Conservation (phyloP, 2,888 invertebrate genomes). For the Eustalomyia histrio region DNA sequence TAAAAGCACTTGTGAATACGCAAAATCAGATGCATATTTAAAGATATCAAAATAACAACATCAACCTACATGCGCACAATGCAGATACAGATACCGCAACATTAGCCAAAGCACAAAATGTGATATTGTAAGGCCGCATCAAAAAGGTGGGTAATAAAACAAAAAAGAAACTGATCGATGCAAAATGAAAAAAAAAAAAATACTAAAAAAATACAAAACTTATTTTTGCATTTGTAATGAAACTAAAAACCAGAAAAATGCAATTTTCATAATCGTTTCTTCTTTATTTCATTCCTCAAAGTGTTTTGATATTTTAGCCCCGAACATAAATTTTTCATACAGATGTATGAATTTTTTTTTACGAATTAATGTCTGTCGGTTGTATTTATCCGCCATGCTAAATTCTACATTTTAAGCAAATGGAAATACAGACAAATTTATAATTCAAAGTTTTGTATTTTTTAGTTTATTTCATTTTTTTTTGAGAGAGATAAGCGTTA, state of each 20-base stretch:
- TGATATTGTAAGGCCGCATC: constrained; percentile 22
- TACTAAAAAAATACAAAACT: constrained; percentile 3
- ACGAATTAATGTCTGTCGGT: constrained; percentile 39
- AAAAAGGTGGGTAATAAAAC: constrained; percentile 22
- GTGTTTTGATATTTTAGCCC: constrained; percentile 34
- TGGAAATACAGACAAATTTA: constrained; percentile 55
- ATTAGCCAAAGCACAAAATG: constrained; percentile 25
- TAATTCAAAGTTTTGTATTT: constrained; percentile 7
- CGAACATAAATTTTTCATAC: constrained; percentile 34
- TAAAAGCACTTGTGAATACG: constrained; percentile 59
- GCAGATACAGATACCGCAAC: constrained; percentile 21
- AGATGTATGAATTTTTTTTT: constrained; percentile 25
- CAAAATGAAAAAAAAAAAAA: background rate
- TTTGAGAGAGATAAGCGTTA: constrained; percentile 55
- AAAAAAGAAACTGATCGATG: constrained; percentile 8
- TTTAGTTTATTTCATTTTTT: constrained; percentile 22
- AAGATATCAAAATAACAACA: constrained; percentile 33
- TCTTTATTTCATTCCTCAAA: constrained; percentile 59
- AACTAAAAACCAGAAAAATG: constrained; percentile 77
- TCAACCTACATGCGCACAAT: constrained; percentile 16
- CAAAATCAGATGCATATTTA: constrained; percentile 50
- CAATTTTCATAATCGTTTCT: constrained; percentile 70
- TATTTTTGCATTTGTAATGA: constrained; percentile 78
- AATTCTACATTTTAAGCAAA: constrained; percentile 51
- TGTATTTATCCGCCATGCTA: constrained; percentile 48